Evolutionary conservation across 2,888 invertebrate species (phyloP).

Genomic region (Drosophila neotestacea): DNA sequence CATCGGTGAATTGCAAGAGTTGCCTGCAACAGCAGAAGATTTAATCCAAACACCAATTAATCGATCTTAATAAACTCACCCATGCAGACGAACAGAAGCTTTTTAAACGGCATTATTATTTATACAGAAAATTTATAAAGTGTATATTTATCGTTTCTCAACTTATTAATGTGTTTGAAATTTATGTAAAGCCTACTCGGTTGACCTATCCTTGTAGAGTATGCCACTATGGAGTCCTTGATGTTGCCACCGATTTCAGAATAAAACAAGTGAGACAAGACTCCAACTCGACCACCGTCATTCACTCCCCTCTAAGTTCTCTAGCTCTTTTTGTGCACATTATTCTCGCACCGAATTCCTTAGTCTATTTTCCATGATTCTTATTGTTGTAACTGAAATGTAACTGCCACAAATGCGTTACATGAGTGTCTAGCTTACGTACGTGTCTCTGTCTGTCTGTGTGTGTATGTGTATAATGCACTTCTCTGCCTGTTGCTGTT

Average conservation of each 20-base stretch:
- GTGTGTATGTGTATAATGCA: constrained; percentile 38
- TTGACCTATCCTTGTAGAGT: background rate
- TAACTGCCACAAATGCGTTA: constrained; percentile 4
- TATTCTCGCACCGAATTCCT: constrained; percentile 47
- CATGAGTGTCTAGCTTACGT: constrained; percentile 11
- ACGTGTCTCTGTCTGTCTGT: constrained; percentile 7
- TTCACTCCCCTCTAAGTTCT: constrained; percentile 27
- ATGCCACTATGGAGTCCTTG: constrained; percentile 1
- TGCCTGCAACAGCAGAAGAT: constrained; percentile 87
- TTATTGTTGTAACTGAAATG: constrained; percentile 39
- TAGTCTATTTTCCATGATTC: constrained; percentile 39
- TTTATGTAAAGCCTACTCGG: constrained; percentile 36
- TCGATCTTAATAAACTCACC: constrained; percentile 40
- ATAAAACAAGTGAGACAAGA: constrained; percentile 46
- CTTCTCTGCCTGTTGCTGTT: constrained; percentile 57
- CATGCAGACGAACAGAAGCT: constrained; percentile 68
- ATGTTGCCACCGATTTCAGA: constrained; percentile 32
- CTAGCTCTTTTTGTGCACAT: constrained; percentile 11
- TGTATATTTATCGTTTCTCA: background rate
- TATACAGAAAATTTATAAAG: constrained; percentile 37
- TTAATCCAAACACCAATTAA: background rate
- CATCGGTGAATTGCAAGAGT: constrained; percentile 97
- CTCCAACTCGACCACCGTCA: constrained; percentile 6
- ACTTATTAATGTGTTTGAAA: background rate
- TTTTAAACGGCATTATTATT: constrained; percentile 57